Conservation (phyloP, 2,113 vertebrate genomes). For the Nesospiza acunhae region DNA sequence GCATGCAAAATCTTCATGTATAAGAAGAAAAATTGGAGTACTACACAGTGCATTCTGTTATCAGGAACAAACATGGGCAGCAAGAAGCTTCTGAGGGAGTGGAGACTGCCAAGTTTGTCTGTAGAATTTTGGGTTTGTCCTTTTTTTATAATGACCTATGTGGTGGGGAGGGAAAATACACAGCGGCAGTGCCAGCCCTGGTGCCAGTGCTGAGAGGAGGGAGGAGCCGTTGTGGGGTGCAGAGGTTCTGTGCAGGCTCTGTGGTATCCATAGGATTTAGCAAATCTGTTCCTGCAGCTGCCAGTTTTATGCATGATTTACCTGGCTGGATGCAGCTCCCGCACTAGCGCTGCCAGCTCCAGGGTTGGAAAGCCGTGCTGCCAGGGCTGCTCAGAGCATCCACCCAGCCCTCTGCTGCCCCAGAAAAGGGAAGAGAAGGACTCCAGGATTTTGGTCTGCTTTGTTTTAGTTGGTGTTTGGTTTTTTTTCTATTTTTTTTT, state of each 20-base stretch:
- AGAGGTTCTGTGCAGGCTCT: not conserved
- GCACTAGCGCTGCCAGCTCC: not conserved
- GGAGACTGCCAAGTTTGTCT: not conserved
- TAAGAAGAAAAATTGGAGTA: not conserved
- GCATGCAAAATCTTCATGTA: not conserved
- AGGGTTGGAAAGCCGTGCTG: not conserved
- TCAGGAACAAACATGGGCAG: not conserved
- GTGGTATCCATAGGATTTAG: conserved; percentile 32
- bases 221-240: fast-evolving
- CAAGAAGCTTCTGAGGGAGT: not conserved
- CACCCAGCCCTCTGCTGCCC: not conserved
- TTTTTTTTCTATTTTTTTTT: too few species aligned
- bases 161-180: not conserved
- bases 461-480: not conserved
- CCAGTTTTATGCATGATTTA: conserved; percentile 56
- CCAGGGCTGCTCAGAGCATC: not conserved
- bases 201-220: not conserved
- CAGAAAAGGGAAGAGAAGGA: not conserved
- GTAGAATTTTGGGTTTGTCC: not conserved
- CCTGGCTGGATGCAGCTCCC: not conserved
- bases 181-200: fast-evolving
- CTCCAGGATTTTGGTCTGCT: not conserved
- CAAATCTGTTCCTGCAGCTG: conserved; percentile 64
- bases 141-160: not conserved
- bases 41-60: not conserved